Percentiles rank a stretch among this genome's conserved stretches.
Conservation (phyloP, 2,113 vertebrate species). For the Mirounga angustirostris region DNA sequence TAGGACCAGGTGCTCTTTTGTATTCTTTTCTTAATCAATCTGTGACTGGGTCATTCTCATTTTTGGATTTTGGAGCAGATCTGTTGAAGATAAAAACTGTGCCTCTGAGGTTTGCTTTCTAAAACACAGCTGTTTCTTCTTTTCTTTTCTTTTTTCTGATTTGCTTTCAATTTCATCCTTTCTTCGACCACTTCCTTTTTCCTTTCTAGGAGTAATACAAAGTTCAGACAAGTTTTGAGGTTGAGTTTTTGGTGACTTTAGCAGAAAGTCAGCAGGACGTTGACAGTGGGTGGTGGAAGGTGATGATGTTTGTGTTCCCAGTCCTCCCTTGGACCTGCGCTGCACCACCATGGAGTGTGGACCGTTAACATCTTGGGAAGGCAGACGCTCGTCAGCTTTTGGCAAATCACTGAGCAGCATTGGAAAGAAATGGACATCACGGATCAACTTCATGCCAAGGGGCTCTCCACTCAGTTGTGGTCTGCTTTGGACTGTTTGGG, state of each 20-base stretch:
- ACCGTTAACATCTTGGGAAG: rapidly evolving
- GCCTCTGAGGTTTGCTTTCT: conserved; percentile 60
- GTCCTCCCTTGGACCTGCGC: not conserved
- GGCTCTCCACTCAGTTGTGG: not conserved
- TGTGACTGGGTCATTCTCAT: conserved; percentile 49
- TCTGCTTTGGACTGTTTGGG: not conserved
- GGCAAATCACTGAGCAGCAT: not conserved
- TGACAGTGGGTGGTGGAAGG: not conserved
- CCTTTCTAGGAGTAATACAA: conserved; percentile 57
- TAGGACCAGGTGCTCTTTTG: conserved; percentile 29
- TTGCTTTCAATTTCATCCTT: conserved; percentile 66
- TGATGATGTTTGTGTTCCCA: no score
- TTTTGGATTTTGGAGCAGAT: conserved; percentile 48
- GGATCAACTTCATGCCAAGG: not conserved
- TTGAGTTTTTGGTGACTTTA: conserved; percentile 24
- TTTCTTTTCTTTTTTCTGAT: not conserved
- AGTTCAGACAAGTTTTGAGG: conserved; percentile 31
- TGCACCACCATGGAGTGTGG: rapidly evolving
- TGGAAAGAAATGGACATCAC: not conserved
- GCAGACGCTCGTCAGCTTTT: not conserved
- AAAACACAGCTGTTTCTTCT: conserved; percentile 65
- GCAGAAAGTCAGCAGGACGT: conserved; percentile 38
- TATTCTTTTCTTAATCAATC: conserved; percentile 55
- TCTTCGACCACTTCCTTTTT: conserved; percentile 55
- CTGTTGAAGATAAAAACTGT: conserved; percentile 62